Evolutionary conservation across 2,797 vertebrate species (phyloP).

Genomic region (Orestias chungarensis): DNA sequence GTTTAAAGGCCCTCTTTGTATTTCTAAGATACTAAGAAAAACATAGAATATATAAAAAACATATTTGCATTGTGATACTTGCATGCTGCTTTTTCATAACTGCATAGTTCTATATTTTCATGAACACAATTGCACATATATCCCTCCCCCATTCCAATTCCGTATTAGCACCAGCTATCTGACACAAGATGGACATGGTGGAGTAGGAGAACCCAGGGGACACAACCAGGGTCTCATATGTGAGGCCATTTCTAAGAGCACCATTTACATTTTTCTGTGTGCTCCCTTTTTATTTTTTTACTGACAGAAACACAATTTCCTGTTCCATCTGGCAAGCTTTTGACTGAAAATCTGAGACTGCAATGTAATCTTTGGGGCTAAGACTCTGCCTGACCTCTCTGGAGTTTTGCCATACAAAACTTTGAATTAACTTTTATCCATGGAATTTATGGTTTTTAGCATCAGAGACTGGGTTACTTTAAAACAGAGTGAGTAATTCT

Average conservation of each 20-base stretch:
- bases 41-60: background rate
- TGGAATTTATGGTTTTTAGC: slow-evolving; percentile 55
- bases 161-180: slow-evolving; percentile 78
- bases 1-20: background rate
- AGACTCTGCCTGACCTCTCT: slow-evolving; percentile 69
- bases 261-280: slow-evolving; percentile 83
- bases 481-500: slow-evolving; percentile 66
- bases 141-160: slow-evolving; percentile 22
- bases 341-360: slow-evolving; percentile 78
- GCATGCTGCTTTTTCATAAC: slow-evolving; percentile 21
- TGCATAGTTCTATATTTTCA: slow-evolving; percentile 38
- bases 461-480: slow-evolving; percentile 60
- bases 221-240: slow-evolving; percentile 77
- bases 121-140: slow-evolving; percentile 29
- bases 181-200: slow-evolving; percentile 83
- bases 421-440: slow-evolving; percentile 78
- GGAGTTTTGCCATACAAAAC: slow-evolving; percentile 74
- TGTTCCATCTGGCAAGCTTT: slow-evolving; percentile 82
- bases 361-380: slow-evolving; percentile 82
- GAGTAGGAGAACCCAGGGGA: slow-evolving; percentile 74
- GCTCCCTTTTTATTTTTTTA: slow-evolving; percentile 60
- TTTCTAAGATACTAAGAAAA: background rate
- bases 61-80: slow-evolving; percentile 21
- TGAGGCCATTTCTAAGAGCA: slow-evolving; percentile 75
- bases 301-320: slow-evolving; percentile 87